A percentile compares a stretch with the other conserved stretches of the same genome.
Conservation (phyloP, 2,797 vertebrate genomes). For the Diplodus sargus region DNA sequence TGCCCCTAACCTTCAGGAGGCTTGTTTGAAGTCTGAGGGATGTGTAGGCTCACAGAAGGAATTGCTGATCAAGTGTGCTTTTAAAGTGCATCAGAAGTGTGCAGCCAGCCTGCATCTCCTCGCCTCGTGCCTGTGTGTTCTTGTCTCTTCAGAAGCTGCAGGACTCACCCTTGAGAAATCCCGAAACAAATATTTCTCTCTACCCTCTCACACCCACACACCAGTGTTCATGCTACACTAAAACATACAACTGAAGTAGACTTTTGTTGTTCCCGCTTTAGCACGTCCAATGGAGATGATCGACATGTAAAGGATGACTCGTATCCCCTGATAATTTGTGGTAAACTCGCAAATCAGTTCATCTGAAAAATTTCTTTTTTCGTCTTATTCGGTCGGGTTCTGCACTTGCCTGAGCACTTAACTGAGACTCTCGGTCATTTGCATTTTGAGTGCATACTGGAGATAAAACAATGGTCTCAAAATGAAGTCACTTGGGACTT, state of each 20-base stretch:
- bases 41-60: slow-evolving; percentile 66
- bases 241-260: slow-evolving; percentile 31
- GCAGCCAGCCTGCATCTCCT: slow-evolving; percentile 46
- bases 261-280: slow-evolving; percentile 10
- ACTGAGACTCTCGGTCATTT: slow-evolving; percentile 56
- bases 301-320: slow-evolving; percentile 6
- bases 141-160: slow-evolving; percentile 40
- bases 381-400: slow-evolving; percentile 5
- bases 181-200: slow-evolving; percentile 52
- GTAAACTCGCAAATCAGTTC: slow-evolving; percentile 19
- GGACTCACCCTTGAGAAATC: slow-evolving; percentile 52
- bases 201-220: slow-evolving; percentile 15
- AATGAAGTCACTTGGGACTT: slow-evolving; percentile 63
- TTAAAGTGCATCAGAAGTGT: slow-evolving; percentile 62
- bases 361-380: slow-evolving; percentile 24
- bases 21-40: slow-evolving; percentile 66
- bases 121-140: slow-evolving; percentile 17
- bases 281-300: neutral
- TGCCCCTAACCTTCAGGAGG: slow-evolving; percentile 55
- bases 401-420: slow-evolving; percentile 19
- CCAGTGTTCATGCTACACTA: slow-evolving; percentile 29
- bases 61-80: slow-evolving; percentile 74
- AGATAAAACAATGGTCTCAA: slow-evolving; percentile 56
- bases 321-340: neutral
- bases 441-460: slow-evolving; percentile 69